Evolutionary conservation across 2,888 invertebrate species (phyloP).

Genomic region (Lamellibrachia satsuma): DNA sequence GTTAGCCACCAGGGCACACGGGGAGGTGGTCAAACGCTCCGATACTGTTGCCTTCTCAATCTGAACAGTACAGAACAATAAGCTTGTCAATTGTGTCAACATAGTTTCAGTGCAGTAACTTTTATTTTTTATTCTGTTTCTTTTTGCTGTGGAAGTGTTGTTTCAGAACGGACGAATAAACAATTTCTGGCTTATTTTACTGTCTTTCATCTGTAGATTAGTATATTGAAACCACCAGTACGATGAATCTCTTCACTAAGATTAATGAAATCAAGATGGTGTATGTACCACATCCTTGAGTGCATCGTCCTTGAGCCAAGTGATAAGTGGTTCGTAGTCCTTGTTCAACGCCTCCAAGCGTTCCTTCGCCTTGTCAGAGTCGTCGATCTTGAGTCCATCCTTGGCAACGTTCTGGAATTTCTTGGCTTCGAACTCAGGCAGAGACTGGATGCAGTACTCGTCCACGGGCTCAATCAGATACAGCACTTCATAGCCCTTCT

Average conservation of each 20-base stretch:
- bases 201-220: too few species aligned
- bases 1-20: constrained; percentile 94
- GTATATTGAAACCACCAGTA: background rate
- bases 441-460: constrained; percentile 91
- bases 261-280: background rate
- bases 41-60: constrained; percentile 85
- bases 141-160: background rate
- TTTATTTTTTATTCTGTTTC: too few species aligned
- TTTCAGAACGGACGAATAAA: background rate
- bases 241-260: background rate
- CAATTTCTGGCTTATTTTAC: background rate
- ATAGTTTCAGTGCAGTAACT: too few species aligned
- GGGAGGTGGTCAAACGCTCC: constrained; percentile 87
- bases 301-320: constrained; percentile 86
- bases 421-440: constrained; percentile 98
- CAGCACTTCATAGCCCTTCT: constrained; percentile 91
- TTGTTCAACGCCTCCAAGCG: constrained; percentile 76
- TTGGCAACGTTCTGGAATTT: constrained; percentile 98
- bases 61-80: constrained; percentile 39
- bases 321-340: constrained; percentile 86
- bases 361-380: constrained; percentile 78
- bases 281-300: constrained; percentile 77
- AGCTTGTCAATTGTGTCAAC: too few species aligned
- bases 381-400: constrained; percentile 87
- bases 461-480: constrained; percentile 96